Evolutionary conservation across 2,113 vertebrate genomes (phyloP).

Genomic region (Hippopotamus amphibius): DNA sequence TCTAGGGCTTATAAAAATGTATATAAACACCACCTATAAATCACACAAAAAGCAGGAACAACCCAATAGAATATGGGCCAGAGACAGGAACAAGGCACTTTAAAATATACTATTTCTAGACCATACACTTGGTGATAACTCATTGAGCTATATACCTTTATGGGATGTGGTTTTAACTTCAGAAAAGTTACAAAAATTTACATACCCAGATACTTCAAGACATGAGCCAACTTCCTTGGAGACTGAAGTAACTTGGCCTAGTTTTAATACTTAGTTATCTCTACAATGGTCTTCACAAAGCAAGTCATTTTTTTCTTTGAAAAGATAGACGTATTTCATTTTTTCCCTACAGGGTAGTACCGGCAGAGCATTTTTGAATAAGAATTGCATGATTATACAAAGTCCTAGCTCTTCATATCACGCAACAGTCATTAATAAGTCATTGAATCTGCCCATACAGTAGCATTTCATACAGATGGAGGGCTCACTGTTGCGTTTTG

Average conservation of each 20-base stretch:
- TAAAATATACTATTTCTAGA: background rate
- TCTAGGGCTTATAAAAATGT: background rate
- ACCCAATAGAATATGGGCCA: background rate
- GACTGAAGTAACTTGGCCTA: slow-evolving; percentile 9
- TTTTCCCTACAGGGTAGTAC: slow-evolving; percentile 24
- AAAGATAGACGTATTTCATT: slow-evolving; percentile 56
- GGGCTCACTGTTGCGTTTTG: slow-evolving; percentile 35
- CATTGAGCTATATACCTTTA: background rate
- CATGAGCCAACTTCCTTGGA: slow-evolving; percentile 28
- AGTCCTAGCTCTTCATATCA: slow-evolving; percentile 2
- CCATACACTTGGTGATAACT: background rate
- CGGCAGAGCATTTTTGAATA: slow-evolving; percentile 56
- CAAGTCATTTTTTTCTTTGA: slow-evolving; percentile 58
- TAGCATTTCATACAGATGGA: slow-evolving; percentile 55
- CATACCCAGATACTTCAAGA: background rate
- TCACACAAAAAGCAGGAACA: background rate
- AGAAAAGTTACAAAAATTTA: slow-evolving; percentile 9
- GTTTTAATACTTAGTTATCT: slow-evolving; percentile 52
- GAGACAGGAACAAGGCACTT: background rate
- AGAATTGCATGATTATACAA: slow-evolving; percentile 65
- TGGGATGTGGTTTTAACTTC: slow-evolving; percentile 25
- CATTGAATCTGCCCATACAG: slow-evolving; percentile 27
- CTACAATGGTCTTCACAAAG: slow-evolving; percentile 13
- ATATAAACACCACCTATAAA: background rate
- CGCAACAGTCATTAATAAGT: slow-evolving; percentile 69